Conservation (phyloP, 1,140 invertebrate species). For the Lepidurus apus region DNA sequence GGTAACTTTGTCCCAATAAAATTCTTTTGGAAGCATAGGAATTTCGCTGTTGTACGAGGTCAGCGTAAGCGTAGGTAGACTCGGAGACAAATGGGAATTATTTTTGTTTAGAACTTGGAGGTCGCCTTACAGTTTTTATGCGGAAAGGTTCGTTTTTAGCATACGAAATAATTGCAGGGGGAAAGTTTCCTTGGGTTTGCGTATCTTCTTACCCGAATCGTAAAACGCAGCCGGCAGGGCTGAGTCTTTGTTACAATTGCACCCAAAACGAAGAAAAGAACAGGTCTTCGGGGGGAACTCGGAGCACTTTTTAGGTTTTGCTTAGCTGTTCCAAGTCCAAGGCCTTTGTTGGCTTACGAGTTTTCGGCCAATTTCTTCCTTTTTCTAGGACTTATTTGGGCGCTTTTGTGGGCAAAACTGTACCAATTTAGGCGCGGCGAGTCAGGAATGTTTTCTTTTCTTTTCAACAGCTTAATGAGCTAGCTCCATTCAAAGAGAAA, state of each 20-base stretch:
- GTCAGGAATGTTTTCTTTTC: too few relatives aligned
- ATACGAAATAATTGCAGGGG: neutral
- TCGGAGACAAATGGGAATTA: too few relatives aligned
- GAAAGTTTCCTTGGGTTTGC: neutral
- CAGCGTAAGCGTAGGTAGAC: too few relatives aligned
- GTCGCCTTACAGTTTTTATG: too few relatives aligned
- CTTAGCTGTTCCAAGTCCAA: neutral
- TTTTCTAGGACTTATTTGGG: neutral
- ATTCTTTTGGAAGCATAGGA: too few relatives aligned
- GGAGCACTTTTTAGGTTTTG: conserved; percentile 8
- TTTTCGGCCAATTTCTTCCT: neutral
- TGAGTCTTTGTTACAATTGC: conserved; percentile 8
- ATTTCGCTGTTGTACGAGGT: too few relatives aligned
- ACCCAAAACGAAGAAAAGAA: neutral
- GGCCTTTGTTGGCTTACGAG: neutral
- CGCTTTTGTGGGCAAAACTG: neutral
- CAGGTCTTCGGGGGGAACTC: neutral
- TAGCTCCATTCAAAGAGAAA: too few relatives aligned
- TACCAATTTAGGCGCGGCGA: too few relatives aligned
- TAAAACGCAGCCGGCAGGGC: neutral
- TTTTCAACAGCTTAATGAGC: too few relatives aligned
- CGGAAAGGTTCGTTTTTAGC: too few relatives aligned
- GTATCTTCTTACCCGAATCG: conserved; percentile 3
- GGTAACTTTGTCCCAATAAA: too few relatives aligned
- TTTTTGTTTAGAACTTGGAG: too few relatives aligned